Evolutionary conservation across 2,888 invertebrate species (phyloP).

Genomic region (Zeuzera pyrina): DNA sequence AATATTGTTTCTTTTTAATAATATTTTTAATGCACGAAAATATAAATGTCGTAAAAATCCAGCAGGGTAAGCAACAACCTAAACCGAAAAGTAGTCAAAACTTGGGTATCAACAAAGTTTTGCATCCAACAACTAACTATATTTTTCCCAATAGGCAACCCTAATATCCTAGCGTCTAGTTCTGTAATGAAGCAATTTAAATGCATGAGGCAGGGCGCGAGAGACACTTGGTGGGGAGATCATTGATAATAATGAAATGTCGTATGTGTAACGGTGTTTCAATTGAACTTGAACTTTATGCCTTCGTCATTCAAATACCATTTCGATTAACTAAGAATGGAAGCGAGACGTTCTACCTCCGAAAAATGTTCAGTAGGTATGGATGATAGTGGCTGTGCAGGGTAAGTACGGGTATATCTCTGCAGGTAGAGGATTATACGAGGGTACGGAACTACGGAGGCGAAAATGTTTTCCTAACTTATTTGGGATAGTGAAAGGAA

Average conservation of each 20-base stretch:
- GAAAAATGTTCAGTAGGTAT: slow-evolving; percentile 45
- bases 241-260: slow-evolving; percentile 23
- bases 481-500: slow-evolving; percentile 62
- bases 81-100: too few species aligned
- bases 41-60: too few species aligned
- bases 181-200: slow-evolving; percentile 75
- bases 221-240: slow-evolving; percentile 61
- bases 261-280: slow-evolving; percentile 20
- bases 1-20: too few species aligned
- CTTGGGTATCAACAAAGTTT: too few species aligned
- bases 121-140: slow-evolving; percentile 2
- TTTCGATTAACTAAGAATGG: slow-evolving; percentile 12
- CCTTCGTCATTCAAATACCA: fast-evolving
- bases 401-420: slow-evolving; percentile 68
- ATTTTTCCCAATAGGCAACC: slow-evolving; percentile 40
- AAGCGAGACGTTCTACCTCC: slow-evolving; percentile 16
- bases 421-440: slow-evolving; percentile 66
- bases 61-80: too few species aligned
- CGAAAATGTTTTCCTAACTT: slow-evolving; percentile 70
- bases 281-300: slow-evolving; percentile 20
- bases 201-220: slow-evolving; percentile 74
- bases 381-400: slow-evolving; percentile 66
- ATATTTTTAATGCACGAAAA: too few species aligned
- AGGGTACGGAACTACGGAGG: slow-evolving; percentile 53
- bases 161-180: slow-evolving; percentile 61